Percentiles rank a stretch among this genome's conserved stretches.
Evolutionary conservation across 1,140 invertebrate species (phyloP).

Genomic region (Sarcophaga peregrina): DNA sequence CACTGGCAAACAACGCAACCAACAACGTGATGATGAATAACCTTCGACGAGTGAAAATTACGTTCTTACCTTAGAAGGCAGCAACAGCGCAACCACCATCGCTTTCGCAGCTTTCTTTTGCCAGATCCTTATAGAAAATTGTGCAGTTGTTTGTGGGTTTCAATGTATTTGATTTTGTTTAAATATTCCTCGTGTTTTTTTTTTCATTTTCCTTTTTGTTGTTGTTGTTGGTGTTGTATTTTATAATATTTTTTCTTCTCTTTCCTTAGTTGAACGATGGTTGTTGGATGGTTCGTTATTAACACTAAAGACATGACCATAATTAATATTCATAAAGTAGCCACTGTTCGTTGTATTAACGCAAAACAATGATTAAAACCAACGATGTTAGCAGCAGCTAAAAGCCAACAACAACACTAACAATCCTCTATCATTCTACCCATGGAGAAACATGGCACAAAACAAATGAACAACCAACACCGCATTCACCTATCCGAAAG

Average conservation of each 20-base stretch:
- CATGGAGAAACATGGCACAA: no score
- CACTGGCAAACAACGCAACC: background rate
- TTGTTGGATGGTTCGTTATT: constrained; percentile 14
- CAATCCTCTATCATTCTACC: no score
- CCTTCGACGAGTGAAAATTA: background rate
- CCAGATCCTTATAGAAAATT: no score
- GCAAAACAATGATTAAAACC: background rate
- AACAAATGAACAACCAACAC: background rate
- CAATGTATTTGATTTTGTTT: background rate
- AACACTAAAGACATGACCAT: constrained; percentile 39
- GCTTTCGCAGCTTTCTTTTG: background rate
- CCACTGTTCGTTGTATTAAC: constrained; percentile 7
- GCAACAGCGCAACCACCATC: background rate
- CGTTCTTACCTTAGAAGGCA: background rate
- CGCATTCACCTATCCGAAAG: background rate
- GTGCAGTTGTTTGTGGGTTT: background rate
- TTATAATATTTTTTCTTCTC: no score
- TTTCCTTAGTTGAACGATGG: constrained; percentile 26
- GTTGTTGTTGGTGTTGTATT: background rate
- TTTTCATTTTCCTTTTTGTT: background rate
- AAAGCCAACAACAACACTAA: no score
- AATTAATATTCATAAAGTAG: constrained; percentile 34
- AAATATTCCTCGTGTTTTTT: no score
- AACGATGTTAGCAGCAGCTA: background rate
- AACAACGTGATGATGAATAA: constrained; percentile 9